Evolutionary conservation across 2,888 invertebrate genomes (phyloP).

Genomic region (Agrypnus murinus): DNA sequence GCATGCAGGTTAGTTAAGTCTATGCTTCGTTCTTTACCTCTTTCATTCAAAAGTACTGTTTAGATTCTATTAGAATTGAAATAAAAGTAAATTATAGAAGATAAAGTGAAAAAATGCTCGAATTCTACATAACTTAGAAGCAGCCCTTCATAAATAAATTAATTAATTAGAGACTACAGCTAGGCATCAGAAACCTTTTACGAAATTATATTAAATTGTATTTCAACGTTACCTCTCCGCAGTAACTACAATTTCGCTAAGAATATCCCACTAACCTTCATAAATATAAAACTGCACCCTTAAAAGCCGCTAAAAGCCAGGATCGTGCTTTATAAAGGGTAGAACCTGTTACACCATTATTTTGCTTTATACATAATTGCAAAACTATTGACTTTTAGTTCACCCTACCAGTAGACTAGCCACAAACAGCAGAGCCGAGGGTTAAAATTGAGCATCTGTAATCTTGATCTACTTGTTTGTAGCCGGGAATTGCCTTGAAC

Average conservation of each 20-base stretch:
- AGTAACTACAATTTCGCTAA: not conserved
- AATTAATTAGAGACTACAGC: too few species aligned
- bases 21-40: not conserved
- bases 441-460: conserved; percentile 41
- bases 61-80: not conserved
- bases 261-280: too few species aligned
- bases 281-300: conserved; percentile 10
- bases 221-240: not conserved
- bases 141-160: too few species aligned
- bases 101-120: too few species aligned
- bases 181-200: too few species aligned
- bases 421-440: conserved; percentile 41
- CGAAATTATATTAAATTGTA: too few species aligned
- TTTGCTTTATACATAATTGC: conserved; percentile 32
- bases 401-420: conserved; percentile 33
- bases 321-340: conserved; percentile 10
- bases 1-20: not conserved
- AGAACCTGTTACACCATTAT: conserved; percentile 27
- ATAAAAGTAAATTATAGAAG: too few species aligned
- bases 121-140: too few species aligned
- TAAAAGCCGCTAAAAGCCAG: conserved; percentile 18
- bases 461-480: conserved; percentile 48
- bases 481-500: conserved; percentile 38
- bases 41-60: not conserved
- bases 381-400: conserved; percentile 41